Evolutionary conservation across 2,888 invertebrate genomes (phyloP), one percentile per base, ranked within the genome.

Genomic region (Spodoptera littoralis): DNA sequence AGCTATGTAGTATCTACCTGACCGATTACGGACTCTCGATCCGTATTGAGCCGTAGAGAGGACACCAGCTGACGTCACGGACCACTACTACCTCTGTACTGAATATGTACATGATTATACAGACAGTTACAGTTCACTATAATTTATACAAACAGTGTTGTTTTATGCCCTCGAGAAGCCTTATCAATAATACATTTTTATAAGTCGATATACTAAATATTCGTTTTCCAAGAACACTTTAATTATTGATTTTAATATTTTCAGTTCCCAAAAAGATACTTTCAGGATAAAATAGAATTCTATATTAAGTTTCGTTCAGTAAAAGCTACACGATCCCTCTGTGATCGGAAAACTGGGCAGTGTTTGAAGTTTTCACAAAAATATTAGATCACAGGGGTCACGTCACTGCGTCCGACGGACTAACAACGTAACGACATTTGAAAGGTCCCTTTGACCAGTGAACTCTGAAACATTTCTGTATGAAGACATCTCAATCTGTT

Each of bases 401-500:
- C 22, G 57, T 46, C 12, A 41, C 41, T 24, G 30, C 43, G 13
- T n/a, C 11, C 24, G 41, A 41, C 9, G 50, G 46, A n/a, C 8
- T 22, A 30, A 47, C 44, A 24, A 47, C 41, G 18, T 56, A 67
- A 70, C 36, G 27, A 44, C 43, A 53, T 67, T 68, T 56, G 44
- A 60, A 47, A 66, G 60, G 59, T 52, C 47, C 9, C 11, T 42
- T 53, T 50, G 22, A 45, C 36, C 43, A 13, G 13, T 36, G 52
- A 52, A 43, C 52, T 41, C 56, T 18, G 36, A 30, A 43, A 54
- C 52, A 42, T 48, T 18, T 45, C 30, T 13, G 13, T 59, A 63
- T 50, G 13, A 51, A 56, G 55, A 61, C 47, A 52, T 58, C 54
- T 54, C 46, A 63, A 50, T 47, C 55, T 58, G 66, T 51, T 62